These are phyloP conservation scores for Scylla paramamosain DNA, from an alignment of 1,140 invertebrate species.

Conservation along the genomic window DNA sequence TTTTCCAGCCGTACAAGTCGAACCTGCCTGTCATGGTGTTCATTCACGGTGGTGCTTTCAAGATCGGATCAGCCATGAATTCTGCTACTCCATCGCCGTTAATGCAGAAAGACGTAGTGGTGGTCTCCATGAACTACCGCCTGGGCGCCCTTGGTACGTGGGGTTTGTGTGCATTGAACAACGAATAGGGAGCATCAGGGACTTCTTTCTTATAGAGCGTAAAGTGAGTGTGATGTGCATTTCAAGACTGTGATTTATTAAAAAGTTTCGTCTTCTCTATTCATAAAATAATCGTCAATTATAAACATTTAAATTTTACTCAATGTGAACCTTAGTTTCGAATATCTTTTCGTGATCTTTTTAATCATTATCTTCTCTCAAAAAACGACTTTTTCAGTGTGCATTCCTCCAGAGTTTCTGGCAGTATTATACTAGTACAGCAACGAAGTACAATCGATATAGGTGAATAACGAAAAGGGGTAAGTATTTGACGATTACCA, in stretches of 20 bases:
- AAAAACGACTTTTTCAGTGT: too few species aligned
- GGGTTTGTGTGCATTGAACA: background rate
- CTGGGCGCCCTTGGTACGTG: conserved; percentile 79
- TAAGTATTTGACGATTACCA: background rate
- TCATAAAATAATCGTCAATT: background rate
- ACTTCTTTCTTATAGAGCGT: background rate
- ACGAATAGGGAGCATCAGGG: background rate
- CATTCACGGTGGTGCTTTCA: conserved; percentile 31
- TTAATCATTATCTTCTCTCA: too few species aligned
- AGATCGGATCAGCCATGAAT: background rate
- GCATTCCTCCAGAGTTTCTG: too few species aligned
- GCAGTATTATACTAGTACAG: background rate
- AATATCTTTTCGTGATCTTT: too few species aligned
- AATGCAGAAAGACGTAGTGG: background rate
- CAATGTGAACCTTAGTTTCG: too few species aligned
- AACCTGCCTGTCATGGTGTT: conserved; percentile 42
- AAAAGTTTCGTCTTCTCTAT: background rate
- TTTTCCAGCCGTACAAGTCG: background rate
- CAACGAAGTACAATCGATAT: background rate
- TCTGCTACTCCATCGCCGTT: background rate
- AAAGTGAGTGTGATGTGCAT: background rate
- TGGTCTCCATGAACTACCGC: conserved; percentile 79
- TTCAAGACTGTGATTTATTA: background rate
- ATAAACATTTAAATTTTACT: background rate
- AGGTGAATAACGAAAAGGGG: too few species aligned